phyloP scores from a whole-genome alignment of 2,888 invertebrate genomes.

The Belgica antarctica region DNA sequence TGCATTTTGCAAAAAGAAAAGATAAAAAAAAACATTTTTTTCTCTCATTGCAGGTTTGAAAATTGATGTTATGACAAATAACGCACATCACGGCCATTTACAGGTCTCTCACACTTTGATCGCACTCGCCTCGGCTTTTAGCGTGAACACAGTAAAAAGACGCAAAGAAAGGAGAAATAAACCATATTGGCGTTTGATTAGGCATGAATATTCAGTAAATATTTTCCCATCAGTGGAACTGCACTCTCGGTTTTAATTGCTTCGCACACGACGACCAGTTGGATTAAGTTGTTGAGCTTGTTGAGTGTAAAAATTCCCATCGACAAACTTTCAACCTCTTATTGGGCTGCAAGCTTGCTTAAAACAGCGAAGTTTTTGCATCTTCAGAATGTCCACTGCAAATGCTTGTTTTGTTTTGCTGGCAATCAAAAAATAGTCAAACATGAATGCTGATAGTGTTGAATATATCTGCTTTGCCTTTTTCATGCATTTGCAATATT shows the following conservation, averaged over 20 bases:
- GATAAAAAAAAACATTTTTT: background rate
- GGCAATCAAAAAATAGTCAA: slow-evolving; percentile 19
- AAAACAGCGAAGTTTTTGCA: slow-evolving; percentile 4
- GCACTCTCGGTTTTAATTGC: background rate
- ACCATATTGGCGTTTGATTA: slow-evolving; percentile 36
- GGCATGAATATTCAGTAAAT: slow-evolving; percentile 40
- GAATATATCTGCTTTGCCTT: background rate
- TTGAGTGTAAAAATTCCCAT: background rate
- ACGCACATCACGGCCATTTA: slow-evolving; percentile 39
- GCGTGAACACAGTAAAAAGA: background rate
- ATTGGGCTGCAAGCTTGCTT: slow-evolving; percentile 1
- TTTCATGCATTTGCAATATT: slow-evolving; percentile 33
- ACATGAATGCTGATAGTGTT: slow-evolving; percentile 19
- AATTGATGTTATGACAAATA: slow-evolving; percentile 42
- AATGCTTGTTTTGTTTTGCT: background rate
- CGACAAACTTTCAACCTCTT: background rate
- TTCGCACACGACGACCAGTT: no score
- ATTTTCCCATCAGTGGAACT: slow-evolving; percentile 32
- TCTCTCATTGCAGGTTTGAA: background rate
- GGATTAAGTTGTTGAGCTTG: no score
- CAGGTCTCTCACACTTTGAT: background rate
- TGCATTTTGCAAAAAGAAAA: background rate
- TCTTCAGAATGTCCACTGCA: slow-evolving; percentile 25
- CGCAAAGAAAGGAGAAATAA: background rate
- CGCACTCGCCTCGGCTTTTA: background rate